Evolutionary conservation across 2,797 vertebrate genomes (phyloP), one percentile per base, ranked within the genome.

Genomic region (Rhyacichthys aspro): DNA sequence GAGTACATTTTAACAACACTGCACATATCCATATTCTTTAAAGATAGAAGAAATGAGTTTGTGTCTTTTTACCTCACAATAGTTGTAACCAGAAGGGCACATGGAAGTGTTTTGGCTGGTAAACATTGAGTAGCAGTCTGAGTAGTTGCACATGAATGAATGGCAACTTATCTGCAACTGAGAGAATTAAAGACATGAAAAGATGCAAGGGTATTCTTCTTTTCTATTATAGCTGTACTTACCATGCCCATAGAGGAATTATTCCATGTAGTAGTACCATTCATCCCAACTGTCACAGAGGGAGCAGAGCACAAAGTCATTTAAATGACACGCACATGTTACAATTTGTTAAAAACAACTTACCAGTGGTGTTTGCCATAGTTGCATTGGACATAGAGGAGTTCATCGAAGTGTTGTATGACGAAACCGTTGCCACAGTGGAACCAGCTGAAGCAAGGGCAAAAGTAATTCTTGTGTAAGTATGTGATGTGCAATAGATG

Each of bases 41-140:
- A n/a, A n/a, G n/a, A 11, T 11, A 11, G 11, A 39, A 39, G 34
- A 46, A 43, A 50, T 55, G 43, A 16, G 32, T 18, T 39, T 70
- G 61, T 65, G n/a, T 8, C 16, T 11, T 11, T 72, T 38, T 88
- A 94, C 93, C 91, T 92, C 73, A 79, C 92, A 94, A 15, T 8
- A 76, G 33, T 1, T 7, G 11, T 0, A 9, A 11, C 11, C 46
- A 44, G 53, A 0, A 11, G 15, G 0, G 63, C 92, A 93, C 1
- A 0, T 0, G 8, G 64, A 84, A n/a, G 15, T 3, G 5, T 82
- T 90, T 34, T 48, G 37, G 56, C 48, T 89, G 41, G 5, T 70
- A 74, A 86, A 92, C 72, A 78, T 79, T 3, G 41, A 56, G 67
- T 88, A 87, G 74, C 92, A 93, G 33, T 82, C 61, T 1, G 88